These are phyloP conservation scores for Bujurquina vittata DNA, from an alignment of 2,113 vertebrate species.

Conservation along the genomic window DNA sequence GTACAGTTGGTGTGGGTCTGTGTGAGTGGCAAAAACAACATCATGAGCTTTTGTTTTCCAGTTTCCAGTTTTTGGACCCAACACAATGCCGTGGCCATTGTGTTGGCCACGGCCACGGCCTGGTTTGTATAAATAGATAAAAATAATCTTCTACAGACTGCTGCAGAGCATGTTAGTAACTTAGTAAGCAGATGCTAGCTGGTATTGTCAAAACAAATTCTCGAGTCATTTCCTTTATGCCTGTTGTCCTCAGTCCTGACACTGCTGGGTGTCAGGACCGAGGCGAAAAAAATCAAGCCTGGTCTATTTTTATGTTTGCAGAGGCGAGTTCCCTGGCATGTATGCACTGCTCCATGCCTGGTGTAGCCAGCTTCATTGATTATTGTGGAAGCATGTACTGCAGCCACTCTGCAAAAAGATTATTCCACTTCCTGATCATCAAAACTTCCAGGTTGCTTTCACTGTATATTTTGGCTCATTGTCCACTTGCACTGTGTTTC, in stretches of 20 bases:
- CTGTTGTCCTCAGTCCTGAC: background rate
- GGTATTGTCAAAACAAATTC: background rate
- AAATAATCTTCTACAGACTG: background rate
- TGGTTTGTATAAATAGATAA: background rate
- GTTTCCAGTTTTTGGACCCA: background rate
- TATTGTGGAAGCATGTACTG: background rate
- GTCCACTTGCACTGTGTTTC: background rate
- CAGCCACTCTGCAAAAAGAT: background rate
- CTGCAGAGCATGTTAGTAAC: background rate
- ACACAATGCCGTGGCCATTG: background rate
- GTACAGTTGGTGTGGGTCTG: background rate
- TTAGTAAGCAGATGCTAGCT: background rate
- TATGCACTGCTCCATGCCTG: background rate
- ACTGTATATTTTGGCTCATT: background rate
- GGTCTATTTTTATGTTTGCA: slow-evolving; percentile 13
- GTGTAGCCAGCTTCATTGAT: background rate
- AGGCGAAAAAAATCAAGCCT: background rate
- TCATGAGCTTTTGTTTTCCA: background rate
- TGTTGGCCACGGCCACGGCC: too few species aligned
- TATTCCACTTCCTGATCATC: background rate
- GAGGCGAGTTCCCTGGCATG: background rate
- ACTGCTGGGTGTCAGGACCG: background rate
- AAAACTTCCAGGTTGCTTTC: background rate
- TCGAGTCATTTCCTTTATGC: background rate
- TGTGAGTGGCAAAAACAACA: background rate